Percentiles rank a stretch among this genome's conserved stretches.
Conservation (phyloP, 1,140 invertebrate species). For the Cardiocondyla obscurior region DNA sequence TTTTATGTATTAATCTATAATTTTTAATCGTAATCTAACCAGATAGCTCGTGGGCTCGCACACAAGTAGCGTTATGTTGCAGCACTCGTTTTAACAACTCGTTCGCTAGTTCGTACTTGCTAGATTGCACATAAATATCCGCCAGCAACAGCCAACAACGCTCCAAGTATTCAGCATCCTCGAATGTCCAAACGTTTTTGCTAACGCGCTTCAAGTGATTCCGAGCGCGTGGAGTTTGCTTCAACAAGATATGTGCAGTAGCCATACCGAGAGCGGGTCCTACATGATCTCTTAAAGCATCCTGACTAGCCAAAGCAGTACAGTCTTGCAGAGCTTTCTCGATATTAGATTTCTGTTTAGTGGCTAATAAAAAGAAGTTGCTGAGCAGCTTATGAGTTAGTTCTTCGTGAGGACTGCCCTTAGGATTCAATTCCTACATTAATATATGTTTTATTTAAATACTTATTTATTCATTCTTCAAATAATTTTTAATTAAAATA, state of each 20-base stretch:
- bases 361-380: slow-evolving; percentile 93
- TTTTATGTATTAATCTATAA: background rate
- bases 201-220: slow-evolving; percentile 96
- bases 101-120: slow-evolving; percentile 93
- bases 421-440: slow-evolving; percentile 90
- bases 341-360: slow-evolving; percentile 92
- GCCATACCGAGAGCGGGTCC: slow-evolving; percentile 96
- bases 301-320: slow-evolving; percentile 89
- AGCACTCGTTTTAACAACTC: slow-evolving; percentile 92
- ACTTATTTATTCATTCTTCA: no score
- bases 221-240: slow-evolving; percentile 94
- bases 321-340: slow-evolving; percentile 94
- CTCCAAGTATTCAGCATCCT: slow-evolving; percentile 98
- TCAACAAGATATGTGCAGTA: slow-evolving; percentile 93
- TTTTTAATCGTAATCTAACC: background rate
- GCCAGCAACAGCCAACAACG: slow-evolving; percentile 96
- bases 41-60: slow-evolving; percentile 94
- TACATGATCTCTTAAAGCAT: slow-evolving; percentile 89
- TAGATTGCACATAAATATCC: slow-evolving; percentile 95
- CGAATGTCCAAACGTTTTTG: slow-evolving; percentile 95
- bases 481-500: background rate
- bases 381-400: slow-evolving; percentile 89
- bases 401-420: slow-evolving; percentile 87
- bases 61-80: slow-evolving; percentile 95
- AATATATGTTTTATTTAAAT: background rate